phyloP scores from a whole-genome alignment of 92 coral and sea anemone genomes.

The Parazoanthus swiftii region DNA sequence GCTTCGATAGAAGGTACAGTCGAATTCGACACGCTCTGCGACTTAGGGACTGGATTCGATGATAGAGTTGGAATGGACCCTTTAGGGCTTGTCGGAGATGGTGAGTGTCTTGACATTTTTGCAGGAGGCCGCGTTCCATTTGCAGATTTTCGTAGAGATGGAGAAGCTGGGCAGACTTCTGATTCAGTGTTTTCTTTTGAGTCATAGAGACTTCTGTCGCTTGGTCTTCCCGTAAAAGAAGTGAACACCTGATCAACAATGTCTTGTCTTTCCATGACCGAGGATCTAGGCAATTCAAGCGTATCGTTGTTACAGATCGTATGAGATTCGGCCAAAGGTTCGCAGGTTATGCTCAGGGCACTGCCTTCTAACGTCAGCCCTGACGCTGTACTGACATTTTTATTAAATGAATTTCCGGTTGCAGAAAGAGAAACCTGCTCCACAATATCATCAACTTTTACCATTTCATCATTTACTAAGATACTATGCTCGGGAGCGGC shows the following conservation, averaged over 20 bases:
- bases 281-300: not conserved
- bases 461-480: not conserved
- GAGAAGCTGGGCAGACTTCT: not conserved
- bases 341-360: not conserved
- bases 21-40: not conserved
- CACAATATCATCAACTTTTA: slow-evolving; percentile 4
- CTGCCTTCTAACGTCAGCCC: slow-evolving; percentile 1
- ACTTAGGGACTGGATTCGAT: not conserved
- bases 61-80: not conserved
- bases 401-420: not conserved
- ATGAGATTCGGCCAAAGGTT: slow-evolving; percentile 11
- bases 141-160: not conserved
- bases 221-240: not conserved
- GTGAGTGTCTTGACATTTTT: slow-evolving; percentile 7
- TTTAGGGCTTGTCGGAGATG: not conserved
- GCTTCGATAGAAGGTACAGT: not conserved
- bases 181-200: not conserved
- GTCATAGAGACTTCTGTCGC: not conserved
- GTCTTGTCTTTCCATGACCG: not conserved
- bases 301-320: slow-evolving; percentile 15
- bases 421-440: not conserved
- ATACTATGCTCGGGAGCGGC: not conserved
- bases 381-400: not conserved
- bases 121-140: not conserved
- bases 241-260: not conserved